Evolutionary conservation across 1,140 invertebrate genomes (phyloP).

Genomic region (Megalopta genalis): DNA sequence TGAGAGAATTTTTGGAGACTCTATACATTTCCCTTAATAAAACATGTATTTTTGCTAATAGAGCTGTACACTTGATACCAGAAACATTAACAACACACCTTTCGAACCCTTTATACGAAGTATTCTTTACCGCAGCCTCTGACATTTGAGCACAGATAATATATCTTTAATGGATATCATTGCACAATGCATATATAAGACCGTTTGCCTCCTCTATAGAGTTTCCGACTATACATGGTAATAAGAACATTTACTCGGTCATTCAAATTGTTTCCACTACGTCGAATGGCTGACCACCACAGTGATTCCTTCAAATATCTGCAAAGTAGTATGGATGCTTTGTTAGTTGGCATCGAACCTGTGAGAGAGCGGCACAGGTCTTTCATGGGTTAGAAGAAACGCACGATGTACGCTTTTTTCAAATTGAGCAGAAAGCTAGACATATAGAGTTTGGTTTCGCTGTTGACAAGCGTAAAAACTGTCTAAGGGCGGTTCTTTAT

Average conservation of each 20-base stretch:
- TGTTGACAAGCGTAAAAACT: slow-evolving; percentile 63
- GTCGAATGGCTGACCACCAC: slow-evolving; percentile 46
- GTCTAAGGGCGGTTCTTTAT: slow-evolving; percentile 47
- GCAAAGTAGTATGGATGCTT: slow-evolving; percentile 29
- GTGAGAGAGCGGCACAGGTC: slow-evolving; percentile 10
- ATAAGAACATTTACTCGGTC: slow-evolving; percentile 18
- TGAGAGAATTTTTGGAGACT: neutral
- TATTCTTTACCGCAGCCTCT: slow-evolving; percentile 53
- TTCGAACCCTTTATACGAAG: slow-evolving; percentile 39
- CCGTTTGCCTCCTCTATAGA: slow-evolving; percentile 2
- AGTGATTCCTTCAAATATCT: slow-evolving; percentile 57
- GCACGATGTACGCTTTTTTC: slow-evolving; percentile 20
- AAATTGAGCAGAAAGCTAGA: slow-evolving; percentile 68
- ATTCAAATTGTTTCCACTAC: slow-evolving; percentile 22
- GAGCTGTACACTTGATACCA: slow-evolving; percentile 56
- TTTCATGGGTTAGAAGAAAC: slow-evolving; percentile 16
- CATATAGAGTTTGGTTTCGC: slow-evolving; percentile 67
- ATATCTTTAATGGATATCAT: slow-evolving; percentile 58
- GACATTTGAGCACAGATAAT: slow-evolving; percentile 55
- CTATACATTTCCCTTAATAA: slow-evolving; percentile 34
- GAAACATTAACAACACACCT: slow-evolving; percentile 42
- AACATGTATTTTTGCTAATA: slow-evolving; percentile 43
- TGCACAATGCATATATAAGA: slow-evolving; percentile 50
- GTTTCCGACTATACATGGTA: slow-evolving; percentile 38
- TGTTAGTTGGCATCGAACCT: slow-evolving; percentile 3